Percentiles rank a stretch among this genome's conserved stretches.
Conservation (phyloP, 2,113 vertebrate genomes). For the Phainopepla nitens region DNA sequence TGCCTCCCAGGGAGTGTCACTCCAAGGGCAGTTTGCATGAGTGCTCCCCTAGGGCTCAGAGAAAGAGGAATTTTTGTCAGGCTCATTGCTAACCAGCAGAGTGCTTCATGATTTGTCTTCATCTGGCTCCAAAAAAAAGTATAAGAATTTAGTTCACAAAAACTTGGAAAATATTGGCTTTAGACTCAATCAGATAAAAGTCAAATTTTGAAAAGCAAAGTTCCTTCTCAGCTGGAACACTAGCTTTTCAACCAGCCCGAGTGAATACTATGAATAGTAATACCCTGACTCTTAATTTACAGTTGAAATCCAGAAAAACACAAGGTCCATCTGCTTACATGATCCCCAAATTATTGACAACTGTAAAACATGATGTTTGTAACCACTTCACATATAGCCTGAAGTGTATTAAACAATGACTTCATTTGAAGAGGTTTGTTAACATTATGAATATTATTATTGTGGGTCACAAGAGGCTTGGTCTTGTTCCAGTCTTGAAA, state of each 20-base stretch:
- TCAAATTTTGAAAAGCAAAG: neutral
- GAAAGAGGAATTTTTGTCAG: neutral
- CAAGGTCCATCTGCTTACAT: neutral
- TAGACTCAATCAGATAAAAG: neutral
- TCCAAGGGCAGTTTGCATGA: neutral
- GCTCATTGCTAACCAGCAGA: neutral
- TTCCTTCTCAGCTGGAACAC: neutral
- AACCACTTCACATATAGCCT: neutral
- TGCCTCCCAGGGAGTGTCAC: neutral
- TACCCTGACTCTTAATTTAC: neutral
- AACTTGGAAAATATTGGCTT: neutral
- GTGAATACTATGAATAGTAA: neutral
- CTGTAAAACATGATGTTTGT: neutral
- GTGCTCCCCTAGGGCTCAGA: neutral
- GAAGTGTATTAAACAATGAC: slow-evolving; percentile 39
- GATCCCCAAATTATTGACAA: neutral
- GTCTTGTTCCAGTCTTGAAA: slow-evolving; percentile 21
- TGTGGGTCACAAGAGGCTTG: slow-evolving; percentile 34
- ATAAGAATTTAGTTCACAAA: neutral
- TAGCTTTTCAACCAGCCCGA: neutral
- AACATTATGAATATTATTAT: slow-evolving; percentile 30
- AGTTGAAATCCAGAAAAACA: neutral
- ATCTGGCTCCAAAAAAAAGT: neutral
- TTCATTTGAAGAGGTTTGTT: slow-evolving; percentile 50
- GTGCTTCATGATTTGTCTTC: neutral